Percentiles rank a stretch among this genome's conserved stretches.
phyloP scores from a whole-genome alignment of 1,140 invertebrate genomes.

The Diorhabda elongata region DNA sequence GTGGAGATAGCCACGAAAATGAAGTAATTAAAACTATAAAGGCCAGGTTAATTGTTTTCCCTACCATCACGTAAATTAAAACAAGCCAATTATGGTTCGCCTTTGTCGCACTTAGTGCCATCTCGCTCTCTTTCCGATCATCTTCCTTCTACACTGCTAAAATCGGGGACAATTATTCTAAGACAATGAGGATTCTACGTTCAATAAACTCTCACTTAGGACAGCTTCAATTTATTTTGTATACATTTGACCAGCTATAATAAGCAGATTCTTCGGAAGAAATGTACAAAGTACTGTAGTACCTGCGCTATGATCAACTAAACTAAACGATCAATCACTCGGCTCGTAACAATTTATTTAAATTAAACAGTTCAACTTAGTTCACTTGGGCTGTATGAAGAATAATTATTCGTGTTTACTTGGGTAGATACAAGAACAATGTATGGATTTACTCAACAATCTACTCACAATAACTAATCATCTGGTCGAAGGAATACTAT shows the following conservation, averaged over 20 bases:
- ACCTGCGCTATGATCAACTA: no score
- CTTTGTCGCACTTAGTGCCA: conserved; percentile 34
- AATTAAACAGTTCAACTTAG: neutral
- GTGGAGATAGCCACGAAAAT: conserved; percentile 45
- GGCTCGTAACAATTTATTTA: no score
- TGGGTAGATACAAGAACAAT: no score
- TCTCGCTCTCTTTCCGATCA: conserved; percentile 14
- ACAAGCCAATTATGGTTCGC: conserved; percentile 46
- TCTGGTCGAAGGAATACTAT: no score
- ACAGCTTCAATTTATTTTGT: neutral
- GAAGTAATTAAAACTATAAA: conserved; percentile 51
- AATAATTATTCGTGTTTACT: no score
- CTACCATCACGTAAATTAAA: conserved; percentile 49
- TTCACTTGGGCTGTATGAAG: neutral
- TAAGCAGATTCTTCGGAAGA: no score
- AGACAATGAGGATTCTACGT: neutral
- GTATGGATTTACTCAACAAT: no score
- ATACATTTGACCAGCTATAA: no score
- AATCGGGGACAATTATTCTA: neutral
- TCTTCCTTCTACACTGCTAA: conserved; percentile 2
- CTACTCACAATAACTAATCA: no score
- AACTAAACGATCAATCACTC: no score
- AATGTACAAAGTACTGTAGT: no score
- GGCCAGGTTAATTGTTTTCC: conserved; percentile 49
- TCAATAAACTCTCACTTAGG: neutral